phyloP scores from a whole-genome alignment of 2,888 invertebrate genomes.

The Calliphora vomitoria region DNA sequence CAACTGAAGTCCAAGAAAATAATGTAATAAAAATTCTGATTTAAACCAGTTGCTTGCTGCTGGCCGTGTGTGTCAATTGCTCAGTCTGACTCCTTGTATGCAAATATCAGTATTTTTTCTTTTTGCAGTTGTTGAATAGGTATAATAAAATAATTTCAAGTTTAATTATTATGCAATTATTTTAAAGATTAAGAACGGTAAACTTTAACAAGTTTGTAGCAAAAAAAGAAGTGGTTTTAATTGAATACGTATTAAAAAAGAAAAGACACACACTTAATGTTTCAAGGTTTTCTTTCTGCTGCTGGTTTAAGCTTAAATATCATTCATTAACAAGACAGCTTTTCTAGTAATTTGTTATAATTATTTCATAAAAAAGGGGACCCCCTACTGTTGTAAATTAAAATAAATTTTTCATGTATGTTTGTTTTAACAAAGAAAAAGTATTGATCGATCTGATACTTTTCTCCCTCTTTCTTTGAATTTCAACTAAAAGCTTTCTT shows the following conservation, averaged over 20 bases:
- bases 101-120: constrained; percentile 14
- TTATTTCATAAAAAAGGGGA: no score
- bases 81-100: constrained; percentile 44
- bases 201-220: constrained; percentile 46
- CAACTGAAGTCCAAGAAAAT: not conserved
- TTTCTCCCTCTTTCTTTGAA: no score
- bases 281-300: constrained; percentile 18
- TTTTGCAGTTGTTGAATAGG: constrained; percentile 22
- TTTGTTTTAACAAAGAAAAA: no score
- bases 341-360: no score
- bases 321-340: not conserved
- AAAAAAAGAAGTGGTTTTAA: constrained; percentile 42
- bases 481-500: no score
- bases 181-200: constrained; percentile 64
- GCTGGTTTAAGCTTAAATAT: not conserved
- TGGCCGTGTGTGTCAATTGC: constrained; percentile 16
- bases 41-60: constrained; percentile 41
- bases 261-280: not conserved
- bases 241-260: constrained; percentile 24
- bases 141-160: constrained; percentile 60
- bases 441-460: no score
- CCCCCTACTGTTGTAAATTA: no score
- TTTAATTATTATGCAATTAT: constrained; percentile 73
- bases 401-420: no score
- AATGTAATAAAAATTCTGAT: not conserved